Evolutionary conservation across 1,140 invertebrate genomes (phyloP), one percentile per base, ranked within the genome.

Genomic region (Lepidotrigona ventralis): DNA sequence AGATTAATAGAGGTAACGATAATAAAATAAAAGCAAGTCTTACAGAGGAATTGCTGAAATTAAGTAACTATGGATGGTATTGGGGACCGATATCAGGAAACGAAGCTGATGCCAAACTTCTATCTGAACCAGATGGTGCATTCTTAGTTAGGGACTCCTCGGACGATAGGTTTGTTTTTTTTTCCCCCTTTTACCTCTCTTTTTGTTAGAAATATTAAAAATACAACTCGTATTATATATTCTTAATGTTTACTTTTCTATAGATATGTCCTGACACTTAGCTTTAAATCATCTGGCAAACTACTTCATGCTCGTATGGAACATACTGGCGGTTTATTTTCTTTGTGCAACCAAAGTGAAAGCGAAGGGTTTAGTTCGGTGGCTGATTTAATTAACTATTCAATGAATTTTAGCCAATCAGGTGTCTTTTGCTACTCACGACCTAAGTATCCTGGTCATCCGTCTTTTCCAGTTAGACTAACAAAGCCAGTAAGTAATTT

Each of bases 81-180:
- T 96, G 96, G 96, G 96, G 96, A 39, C 95, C 95, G 56, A 95
- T 96, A 76, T 96, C 95, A 17, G 92, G 95, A 46, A 93, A 94
- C 68, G 95, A 96, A 91, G 95, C 96, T 39, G 95, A 96, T 90
- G 94, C 95, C 81, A 96, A 96, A 89, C 91, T 92, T 29, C 58
- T 90, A 51, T 88, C 90, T 23, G 90, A 97, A 91, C 96, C 96
- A 51, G 97, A 97, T 92, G 97, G 97, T 79, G 96, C 97, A 80
- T 98, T 98, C 93, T 93, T 98, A 66, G 96, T 98, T 14, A 94
- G 97, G 29, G 97, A 97, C 91, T 97, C 97, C 19, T 96, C 96
- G 2, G 96, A 97, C 81, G 95, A 96, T 86, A 95, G 95, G 88
- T 96, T 95, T 23, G 51, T 71, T 26, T 51, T 64, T 66, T 51